phyloP scores from a whole-genome alignment of 2,113 vertebrate species.

The Hippoglossus stenolepis region DNA sequence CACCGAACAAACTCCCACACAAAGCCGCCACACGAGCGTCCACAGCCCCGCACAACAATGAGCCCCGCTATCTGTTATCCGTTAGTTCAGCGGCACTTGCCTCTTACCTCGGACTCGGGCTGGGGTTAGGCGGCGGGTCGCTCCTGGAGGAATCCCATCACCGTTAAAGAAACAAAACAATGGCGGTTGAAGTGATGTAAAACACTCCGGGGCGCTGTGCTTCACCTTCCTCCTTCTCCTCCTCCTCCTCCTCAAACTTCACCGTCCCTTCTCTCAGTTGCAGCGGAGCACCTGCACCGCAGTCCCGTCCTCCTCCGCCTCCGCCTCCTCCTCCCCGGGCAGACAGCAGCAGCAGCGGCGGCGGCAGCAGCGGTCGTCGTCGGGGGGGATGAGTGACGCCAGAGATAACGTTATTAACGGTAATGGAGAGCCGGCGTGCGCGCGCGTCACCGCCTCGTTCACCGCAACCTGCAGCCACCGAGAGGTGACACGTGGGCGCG shows the following conservation, averaged over 20 bases:
- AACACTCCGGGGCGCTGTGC: slow-evolving; percentile 28
- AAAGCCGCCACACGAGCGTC: not conserved
- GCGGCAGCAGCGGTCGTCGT: slow-evolving; percentile 22
- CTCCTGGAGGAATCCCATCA: slow-evolving; percentile 45
- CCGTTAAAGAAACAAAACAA: slow-evolving; percentile 21
- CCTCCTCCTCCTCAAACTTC: slow-evolving; percentile 39
- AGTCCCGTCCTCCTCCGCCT: slow-evolving; percentile 33
- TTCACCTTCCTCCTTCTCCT: not conserved
- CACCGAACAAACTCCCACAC: slow-evolving; percentile 26
- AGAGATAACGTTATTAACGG: slow-evolving; percentile 77
- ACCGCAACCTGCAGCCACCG: not conserved
- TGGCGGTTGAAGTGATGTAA: slow-evolving; percentile 24
- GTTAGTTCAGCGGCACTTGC: not conserved
- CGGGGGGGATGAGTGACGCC: slow-evolving; percentile 69
- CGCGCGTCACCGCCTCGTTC: slow-evolving; percentile 39
- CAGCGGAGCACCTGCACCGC: slow-evolving; percentile 69
- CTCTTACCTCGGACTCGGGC: slow-evolving; percentile 72
- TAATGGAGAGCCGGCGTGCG: slow-evolving; percentile 52
- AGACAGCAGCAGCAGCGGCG: slow-evolving; percentile 18
- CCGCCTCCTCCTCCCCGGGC: slow-evolving; percentile 11
- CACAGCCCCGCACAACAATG: not conserved
- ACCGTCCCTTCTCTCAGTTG: slow-evolving; percentile 35
- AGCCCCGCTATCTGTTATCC: not conserved
- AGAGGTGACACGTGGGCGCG: slow-evolving; percentile 16
- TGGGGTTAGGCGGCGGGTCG: slow-evolving; percentile 55